phyloP scores from a whole-genome alignment of 2,113 vertebrate species.

The Sphyrna mokarran region DNA sequence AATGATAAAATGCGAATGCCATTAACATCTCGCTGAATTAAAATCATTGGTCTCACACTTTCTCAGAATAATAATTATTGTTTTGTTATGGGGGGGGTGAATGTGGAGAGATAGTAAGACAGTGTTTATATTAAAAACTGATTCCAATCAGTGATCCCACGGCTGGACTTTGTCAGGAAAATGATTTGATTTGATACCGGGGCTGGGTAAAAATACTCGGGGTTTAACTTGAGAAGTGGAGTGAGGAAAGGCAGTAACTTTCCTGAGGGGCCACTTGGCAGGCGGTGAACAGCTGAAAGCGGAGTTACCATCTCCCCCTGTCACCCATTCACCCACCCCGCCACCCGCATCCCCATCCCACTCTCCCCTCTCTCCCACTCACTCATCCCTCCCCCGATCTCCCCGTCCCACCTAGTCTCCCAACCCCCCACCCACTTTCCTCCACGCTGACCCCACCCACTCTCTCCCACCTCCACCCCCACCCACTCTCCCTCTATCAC shows the following conservation, averaged over 20 bases:
- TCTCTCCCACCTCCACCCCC: no score
- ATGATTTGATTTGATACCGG: neutral
- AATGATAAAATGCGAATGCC: neutral
- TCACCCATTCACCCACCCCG: no score
- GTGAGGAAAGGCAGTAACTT: neutral
- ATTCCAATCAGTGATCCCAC: neutral
- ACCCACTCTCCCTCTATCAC: no score
- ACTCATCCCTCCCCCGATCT: no score
- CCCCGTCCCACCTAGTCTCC: no score
- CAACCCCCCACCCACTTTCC: no score
- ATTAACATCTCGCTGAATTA: neutral
- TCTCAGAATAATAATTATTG: slow-evolving; percentile 15
- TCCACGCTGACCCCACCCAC: no score
- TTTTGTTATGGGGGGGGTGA: neutral
- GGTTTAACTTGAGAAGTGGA: neutral
- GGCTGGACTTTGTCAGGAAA: neutral
- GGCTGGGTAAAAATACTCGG: no score
- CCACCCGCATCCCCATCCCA: no score
- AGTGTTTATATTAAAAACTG: slow-evolving; percentile 7
- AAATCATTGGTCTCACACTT: slow-evolving; percentile 10
- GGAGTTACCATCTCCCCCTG: neutral
- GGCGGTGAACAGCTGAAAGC: neutral
- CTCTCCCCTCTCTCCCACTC: no score
- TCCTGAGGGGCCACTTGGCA: neutral
- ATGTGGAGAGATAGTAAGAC: neutral